phyloP scores from a whole-genome alignment of 2,113 vertebrate species.

The Microtus richardsoni region DNA sequence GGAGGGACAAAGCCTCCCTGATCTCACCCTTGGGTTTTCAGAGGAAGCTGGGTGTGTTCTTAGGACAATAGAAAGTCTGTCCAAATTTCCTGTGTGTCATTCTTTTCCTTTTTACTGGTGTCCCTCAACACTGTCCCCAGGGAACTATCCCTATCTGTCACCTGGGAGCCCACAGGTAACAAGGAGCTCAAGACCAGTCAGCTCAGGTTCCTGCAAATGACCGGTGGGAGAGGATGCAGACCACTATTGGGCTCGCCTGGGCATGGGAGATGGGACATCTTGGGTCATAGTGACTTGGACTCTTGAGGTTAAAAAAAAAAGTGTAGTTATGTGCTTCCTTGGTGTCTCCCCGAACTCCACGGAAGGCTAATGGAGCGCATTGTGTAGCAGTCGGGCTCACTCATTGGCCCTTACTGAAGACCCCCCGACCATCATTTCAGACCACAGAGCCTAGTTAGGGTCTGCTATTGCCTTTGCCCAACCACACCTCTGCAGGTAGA shows the following conservation, averaged over 20 bases:
- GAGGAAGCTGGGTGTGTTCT: background rate
- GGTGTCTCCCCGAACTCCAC: background rate
- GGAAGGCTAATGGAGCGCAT: background rate
- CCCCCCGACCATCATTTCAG: background rate
- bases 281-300: background rate
- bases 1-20: background rate
- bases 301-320: background rate
- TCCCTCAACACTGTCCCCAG: background rate
- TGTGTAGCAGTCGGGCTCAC: background rate
- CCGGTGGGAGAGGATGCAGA: no score
- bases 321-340: background rate
- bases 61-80: background rate
- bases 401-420: background rate
- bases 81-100: background rate
- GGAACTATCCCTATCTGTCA: no score
- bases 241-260: background rate
- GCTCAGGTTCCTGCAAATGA: background rate
- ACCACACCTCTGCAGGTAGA: background rate
- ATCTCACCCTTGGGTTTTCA: background rate
- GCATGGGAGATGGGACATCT: background rate
- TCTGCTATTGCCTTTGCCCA: background rate
- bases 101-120: background rate
- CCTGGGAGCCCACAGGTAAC: background rate
- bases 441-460: rapidly evolving
- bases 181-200: no score